Conservation (phyloP, 1,140 invertebrate species). For the Atta texana region DNA sequence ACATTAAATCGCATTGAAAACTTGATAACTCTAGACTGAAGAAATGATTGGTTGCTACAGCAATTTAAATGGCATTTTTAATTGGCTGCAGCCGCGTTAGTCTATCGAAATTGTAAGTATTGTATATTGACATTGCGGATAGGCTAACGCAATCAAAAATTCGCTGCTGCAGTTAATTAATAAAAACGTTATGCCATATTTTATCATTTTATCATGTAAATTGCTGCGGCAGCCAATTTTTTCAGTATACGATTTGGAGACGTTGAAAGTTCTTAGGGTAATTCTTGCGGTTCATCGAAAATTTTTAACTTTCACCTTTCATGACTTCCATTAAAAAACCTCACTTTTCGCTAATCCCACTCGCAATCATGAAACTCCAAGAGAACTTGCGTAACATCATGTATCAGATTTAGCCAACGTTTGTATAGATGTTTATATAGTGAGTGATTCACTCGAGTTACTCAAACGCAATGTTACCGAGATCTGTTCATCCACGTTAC, state of each 20-base stretch:
- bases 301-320: constrained; percentile 19
- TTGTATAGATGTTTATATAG: constrained; percentile 24
- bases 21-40: background rate
- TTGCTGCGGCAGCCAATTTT: too few species aligned
- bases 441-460: constrained; percentile 10
- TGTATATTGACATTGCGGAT: too few species aligned
- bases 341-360: background rate
- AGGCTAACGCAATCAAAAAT: too few species aligned
- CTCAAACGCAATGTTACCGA: background rate
- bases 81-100: too few species aligned
- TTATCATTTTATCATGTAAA: too few species aligned
- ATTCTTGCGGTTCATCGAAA: background rate
- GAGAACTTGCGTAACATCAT: constrained; percentile 4
- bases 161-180: too few species aligned
- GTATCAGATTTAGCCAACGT: background rate
- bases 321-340: background rate
- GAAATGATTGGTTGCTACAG: too few species aligned
- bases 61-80: too few species aligned
- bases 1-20: background rate
- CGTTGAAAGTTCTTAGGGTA: background rate
- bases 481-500: constrained; percentile 2
- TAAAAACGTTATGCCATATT: too few species aligned
- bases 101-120: too few species aligned
- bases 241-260: background rate
- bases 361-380: background rate